A percentile compares a stretch with the other conserved stretches of the same genome.
Evolutionary conservation across 2,113 vertebrate genomes (phyloP).

Genomic region (Lophotis ruficrista): DNA sequence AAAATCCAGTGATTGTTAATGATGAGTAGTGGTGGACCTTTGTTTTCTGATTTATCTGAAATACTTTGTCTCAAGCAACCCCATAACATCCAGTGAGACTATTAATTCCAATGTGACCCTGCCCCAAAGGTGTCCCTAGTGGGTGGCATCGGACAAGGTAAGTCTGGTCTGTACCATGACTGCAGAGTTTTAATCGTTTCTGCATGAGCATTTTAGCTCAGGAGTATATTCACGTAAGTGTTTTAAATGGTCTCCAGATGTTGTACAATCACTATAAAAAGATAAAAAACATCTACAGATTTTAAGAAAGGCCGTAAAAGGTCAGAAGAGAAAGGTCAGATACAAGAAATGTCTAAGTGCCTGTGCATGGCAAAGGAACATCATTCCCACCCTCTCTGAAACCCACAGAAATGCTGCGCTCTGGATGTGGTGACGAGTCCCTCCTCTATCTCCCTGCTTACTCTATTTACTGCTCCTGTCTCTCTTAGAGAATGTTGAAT

Average conservation of each 20-base stretch:
- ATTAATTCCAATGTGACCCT: background rate
- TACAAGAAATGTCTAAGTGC: background rate
- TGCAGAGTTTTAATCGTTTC: background rate
- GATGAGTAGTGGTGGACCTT: background rate
- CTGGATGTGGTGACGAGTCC: background rate
- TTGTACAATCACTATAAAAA: background rate
- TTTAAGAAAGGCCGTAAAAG: background rate
- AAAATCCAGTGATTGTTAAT: background rate
- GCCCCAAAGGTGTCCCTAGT: background rate
- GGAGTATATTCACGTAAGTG: background rate
- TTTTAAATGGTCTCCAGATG: background rate
- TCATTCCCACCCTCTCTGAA: background rate
- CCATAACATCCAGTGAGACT: background rate
- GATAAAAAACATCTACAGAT: background rate
- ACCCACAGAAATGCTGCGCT: background rate
- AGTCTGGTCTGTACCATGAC: background rate
- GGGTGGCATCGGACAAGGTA: background rate
- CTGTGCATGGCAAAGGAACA: background rate
- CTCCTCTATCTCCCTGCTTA: background rate
- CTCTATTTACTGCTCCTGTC: background rate
- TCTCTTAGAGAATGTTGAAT: conserved; percentile 3
- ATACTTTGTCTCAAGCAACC: background rate
- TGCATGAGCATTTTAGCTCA: background rate
- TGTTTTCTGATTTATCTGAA: background rate
- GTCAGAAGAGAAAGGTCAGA: background rate